phyloP scores from a whole-genome alignment of 2,888 invertebrate genomes.

The Dione vanillae region DNA sequence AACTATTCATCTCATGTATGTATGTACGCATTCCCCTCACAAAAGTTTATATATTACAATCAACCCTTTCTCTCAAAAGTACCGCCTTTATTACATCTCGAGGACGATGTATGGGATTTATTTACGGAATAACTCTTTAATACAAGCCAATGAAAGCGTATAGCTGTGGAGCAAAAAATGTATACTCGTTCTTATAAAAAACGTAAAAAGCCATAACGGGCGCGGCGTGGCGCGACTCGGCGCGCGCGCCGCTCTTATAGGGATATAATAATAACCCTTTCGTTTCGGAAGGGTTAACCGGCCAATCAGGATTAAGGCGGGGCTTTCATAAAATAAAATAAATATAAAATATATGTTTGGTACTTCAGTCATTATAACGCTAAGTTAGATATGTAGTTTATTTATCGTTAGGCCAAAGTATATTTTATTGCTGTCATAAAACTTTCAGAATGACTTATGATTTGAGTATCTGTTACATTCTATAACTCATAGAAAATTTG shows the following conservation, averaged over 20 bases:
- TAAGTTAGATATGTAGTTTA: neutral
- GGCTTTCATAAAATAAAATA: constrained; percentile 57
- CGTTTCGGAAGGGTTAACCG: constrained; percentile 71
- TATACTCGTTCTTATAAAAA: constrained; percentile 69
- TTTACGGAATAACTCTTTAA: constrained; percentile 78
- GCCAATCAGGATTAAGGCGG: constrained; percentile 77
- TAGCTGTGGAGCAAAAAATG: constrained; percentile 64
- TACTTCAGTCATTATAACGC: constrained; percentile 12
- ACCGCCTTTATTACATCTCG: constrained; percentile 59
- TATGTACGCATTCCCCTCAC: constrained; percentile 5
- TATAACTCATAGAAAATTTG: constrained; percentile 8
- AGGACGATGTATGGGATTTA: constrained; percentile 64
- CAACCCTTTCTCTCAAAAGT: constrained; percentile 54
- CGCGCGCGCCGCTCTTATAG: constrained; percentile 67
- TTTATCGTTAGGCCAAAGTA: neutral
- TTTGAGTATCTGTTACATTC: neutral
- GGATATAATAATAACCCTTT: constrained; percentile 82
- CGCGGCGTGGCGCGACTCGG: constrained; percentile 55
- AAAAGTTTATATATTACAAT: neutral
- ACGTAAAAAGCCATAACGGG: constrained; percentile 66
- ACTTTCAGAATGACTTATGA: neutral
- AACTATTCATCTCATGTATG: neutral
- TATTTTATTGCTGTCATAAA: neutral
- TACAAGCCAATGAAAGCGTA: constrained; percentile 72
- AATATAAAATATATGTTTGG: constrained; percentile 34